These are phyloP conservation scores for Anoncus sp. DNA, from an alignment of 2,888 invertebrate species.

Conservation along the genomic window DNA sequence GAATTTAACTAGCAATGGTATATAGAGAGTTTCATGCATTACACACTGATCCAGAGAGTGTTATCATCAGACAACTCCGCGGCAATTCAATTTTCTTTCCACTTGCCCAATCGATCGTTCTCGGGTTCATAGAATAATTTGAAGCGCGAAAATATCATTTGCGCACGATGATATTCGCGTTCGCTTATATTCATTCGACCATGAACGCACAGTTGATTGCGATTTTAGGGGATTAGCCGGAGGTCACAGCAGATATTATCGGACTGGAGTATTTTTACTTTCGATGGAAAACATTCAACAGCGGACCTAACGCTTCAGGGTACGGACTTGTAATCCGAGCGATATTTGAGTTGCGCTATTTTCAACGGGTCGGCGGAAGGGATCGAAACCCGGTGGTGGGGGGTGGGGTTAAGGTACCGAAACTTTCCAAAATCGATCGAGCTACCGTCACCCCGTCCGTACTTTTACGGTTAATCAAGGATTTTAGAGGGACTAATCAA, in stretches of 20 bases:
- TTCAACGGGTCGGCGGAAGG: too few species aligned
- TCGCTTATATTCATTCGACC: conserved; percentile 9
- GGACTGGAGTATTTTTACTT: background rate
- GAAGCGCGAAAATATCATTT: conserved; percentile 30
- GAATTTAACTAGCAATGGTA: conserved; percentile 29
- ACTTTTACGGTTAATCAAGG: too few species aligned
- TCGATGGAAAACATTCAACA: background rate
- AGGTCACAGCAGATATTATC: conserved; percentile 1
- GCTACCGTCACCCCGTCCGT: too few species aligned
- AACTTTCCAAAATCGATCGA: too few species aligned
- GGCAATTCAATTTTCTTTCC: conserved; percentile 50
- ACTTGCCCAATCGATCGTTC: conserved; percentile 42
- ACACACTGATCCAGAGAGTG: conserved; percentile 4
- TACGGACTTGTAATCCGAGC: too few species aligned
- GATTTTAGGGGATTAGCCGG: background rate
- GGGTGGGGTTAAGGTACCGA: too few species aligned
- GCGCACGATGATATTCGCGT: conserved; percentile 8
- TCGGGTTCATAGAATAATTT: conserved; percentile 39
- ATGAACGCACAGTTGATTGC: conserved; percentile 31
- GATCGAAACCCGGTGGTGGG: too few species aligned
- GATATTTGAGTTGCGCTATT: too few species aligned
- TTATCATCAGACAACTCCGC: conserved; percentile 38
- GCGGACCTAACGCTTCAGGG: too few species aligned
- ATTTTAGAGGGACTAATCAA: background rate
- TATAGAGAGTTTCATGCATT: conserved; percentile 37